Percentiles rank a stretch among this genome's conserved stretches.
These are phyloP conservation scores for Gadus chalcogrammus DNA, from an alignment of 2,113 vertebrate genomes.

Conservation along the genomic window DNA sequence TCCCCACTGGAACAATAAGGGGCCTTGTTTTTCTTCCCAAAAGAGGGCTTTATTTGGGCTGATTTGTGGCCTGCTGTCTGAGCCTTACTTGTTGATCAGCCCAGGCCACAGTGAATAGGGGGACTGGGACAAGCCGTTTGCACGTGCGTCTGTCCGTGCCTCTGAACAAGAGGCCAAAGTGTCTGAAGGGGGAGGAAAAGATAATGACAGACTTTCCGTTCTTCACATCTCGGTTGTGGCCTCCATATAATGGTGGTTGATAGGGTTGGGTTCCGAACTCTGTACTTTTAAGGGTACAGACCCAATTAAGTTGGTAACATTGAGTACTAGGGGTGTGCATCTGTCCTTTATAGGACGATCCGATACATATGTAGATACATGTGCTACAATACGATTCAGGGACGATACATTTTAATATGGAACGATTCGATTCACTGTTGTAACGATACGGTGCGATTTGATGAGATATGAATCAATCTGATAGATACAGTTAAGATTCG, in stretches of 20 bases:
- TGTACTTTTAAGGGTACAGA: too few species aligned
- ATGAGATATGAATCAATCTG: too few species aligned
- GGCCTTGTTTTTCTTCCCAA: conserved; percentile 13
- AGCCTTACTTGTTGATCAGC: conserved; percentile 1
- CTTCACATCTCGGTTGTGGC: conserved; percentile 10
- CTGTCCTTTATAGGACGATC: too few species aligned
- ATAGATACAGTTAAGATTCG: too few species aligned
- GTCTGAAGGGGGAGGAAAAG: conserved; percentile 1
- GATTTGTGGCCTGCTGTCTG: conserved; percentile 1
- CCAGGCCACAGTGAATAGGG: neutral
- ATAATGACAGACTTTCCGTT: neutral
- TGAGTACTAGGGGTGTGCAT: too few species aligned
- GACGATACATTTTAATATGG: too few species aligned
- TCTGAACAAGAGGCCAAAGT: neutral
- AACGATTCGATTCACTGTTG: too few species aligned
- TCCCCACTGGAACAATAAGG: conserved; percentile 4
- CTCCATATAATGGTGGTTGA: neutral
- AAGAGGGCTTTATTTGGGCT: conserved; percentile 14
- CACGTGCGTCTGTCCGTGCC: conserved; percentile 4
- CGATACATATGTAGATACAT: too few species aligned
- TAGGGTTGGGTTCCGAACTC: too few species aligned
- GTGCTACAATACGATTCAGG: too few species aligned
- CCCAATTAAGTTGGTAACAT: too few species aligned
- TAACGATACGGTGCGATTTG: too few species aligned
- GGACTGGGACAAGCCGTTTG: neutral